Percentiles rank a stretch among this genome's conserved stretches.
Evolutionary conservation across 2,888 invertebrate genomes (phyloP).

Genomic region (Drosophila rubida): DNA sequence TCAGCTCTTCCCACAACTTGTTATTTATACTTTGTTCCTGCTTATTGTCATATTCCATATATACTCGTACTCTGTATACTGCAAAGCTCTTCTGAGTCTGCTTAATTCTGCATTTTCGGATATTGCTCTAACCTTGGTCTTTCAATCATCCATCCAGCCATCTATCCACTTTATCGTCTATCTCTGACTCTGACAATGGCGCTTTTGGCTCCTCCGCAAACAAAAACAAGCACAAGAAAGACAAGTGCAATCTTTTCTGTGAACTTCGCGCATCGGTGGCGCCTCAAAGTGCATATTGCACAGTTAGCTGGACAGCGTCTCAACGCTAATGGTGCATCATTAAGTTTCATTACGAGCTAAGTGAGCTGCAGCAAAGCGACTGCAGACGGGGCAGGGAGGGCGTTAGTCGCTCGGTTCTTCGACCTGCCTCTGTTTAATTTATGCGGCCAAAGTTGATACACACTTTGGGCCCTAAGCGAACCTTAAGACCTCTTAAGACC

Average conservation of each 20-base stretch:
- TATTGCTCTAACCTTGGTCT: neutral
- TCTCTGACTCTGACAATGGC: constrained; percentile 42
- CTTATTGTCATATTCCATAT: no score
- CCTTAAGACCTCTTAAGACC: constrained; percentile 42
- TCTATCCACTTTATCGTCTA: constrained; percentile 1
- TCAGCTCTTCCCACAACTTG: no score
- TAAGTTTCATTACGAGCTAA: constrained; percentile 72
- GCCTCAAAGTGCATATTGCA: constrained; percentile 62
- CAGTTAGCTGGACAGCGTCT: constrained; percentile 52
- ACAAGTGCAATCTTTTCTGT: constrained; percentile 4
- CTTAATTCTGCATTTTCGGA: neutral
- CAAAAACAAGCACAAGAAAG: neutral
- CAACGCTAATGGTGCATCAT: constrained; percentile 73
- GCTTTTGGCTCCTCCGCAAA: neutral
- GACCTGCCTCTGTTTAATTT: constrained; percentile 51
- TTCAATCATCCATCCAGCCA: constrained; percentile 1
- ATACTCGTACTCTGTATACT: no score
- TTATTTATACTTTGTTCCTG: no score
- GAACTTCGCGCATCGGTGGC: constrained; percentile 69
- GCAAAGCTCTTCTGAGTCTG: neutral
- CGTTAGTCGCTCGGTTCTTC: constrained; percentile 8
- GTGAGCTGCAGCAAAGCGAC: constrained; percentile 2
- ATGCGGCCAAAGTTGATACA: constrained; percentile 48
- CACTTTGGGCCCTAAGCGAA: constrained; percentile 3
- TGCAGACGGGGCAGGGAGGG: no score